A percentile compares a stretch with the other conserved stretches of the same genome.
These are phyloP conservation scores for Tetragonula clypearis DNA, from an alignment of 1,140 invertebrate species.

Conservation along the genomic window DNA sequence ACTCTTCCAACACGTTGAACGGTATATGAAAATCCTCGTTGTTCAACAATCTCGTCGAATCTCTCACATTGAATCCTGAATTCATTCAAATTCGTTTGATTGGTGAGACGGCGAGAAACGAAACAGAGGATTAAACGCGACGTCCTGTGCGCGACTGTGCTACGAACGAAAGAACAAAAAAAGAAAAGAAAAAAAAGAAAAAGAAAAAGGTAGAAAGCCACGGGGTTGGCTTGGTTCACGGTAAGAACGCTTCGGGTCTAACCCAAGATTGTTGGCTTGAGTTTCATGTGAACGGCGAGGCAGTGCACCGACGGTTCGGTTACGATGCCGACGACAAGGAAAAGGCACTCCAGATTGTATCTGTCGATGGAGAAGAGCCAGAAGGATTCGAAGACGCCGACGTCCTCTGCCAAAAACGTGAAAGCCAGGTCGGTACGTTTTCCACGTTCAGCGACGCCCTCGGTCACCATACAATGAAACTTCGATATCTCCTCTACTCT, in stretches of 20 bases:
- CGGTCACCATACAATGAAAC: slow-evolving; percentile 73
- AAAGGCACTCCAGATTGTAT: slow-evolving; percentile 73
- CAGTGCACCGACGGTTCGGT: slow-evolving; percentile 76
- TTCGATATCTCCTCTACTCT: slow-evolving; percentile 62
- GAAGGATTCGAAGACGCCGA: slow-evolving; percentile 78
- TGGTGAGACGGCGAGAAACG: background rate
- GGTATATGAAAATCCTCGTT: slow-evolving; percentile 73
- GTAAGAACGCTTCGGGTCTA: background rate
- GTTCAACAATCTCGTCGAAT: slow-evolving; percentile 70
- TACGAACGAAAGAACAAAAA: background rate
- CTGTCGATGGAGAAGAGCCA: slow-evolving; percentile 78
- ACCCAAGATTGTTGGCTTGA: slow-evolving; percentile 75
- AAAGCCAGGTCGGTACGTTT: slow-evolving; percentile 73
- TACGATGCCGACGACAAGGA: slow-evolving; percentile 77
- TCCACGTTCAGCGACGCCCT: slow-evolving; percentile 73
- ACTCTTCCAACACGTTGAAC: slow-evolving; percentile 71
- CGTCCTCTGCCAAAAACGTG: slow-evolving; percentile 73
- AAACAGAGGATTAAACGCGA: background rate
- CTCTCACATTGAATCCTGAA: slow-evolving; percentile 61
- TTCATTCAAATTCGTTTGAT: background rate
- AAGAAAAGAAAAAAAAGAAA: background rate
- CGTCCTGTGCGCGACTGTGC: too few relatives aligned
- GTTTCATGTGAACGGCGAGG: slow-evolving; percentile 63
- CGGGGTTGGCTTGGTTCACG: background rate
- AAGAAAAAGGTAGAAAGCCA: background rate